Evolutionary conservation across 2,113 vertebrate species (phyloP), one percentile per base, ranked within the genome.

Genomic region (Tylochromis polylepis): DNA sequence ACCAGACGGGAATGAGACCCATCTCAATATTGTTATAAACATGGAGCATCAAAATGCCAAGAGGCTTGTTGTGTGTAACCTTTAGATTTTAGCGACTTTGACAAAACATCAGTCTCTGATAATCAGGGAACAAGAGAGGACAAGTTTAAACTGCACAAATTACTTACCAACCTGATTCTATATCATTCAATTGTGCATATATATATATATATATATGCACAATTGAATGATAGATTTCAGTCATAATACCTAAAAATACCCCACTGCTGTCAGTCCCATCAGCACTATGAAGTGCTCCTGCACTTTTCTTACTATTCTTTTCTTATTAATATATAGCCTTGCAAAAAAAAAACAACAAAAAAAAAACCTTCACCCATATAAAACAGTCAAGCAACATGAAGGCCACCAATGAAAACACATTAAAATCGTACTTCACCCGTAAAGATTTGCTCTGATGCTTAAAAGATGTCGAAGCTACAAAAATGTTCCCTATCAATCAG

Each of bases 241-340:
- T n/a, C 31, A 20, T 3, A 36, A 62, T 34, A 7, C 34, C 6
- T 34, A 36, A 62, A 31, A 62, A 62, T 2, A 36, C 10, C 31
- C 31, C 59, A 62, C 60, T 36, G 5, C 31, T 65, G 31, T 62
- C 60, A 36, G 18, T 62, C 10, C 10, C 18, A 62, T 36, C 18
- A 65, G 31, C 10, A 36, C 59, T 18, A 62, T 62, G 18, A 36
- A 36, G 18, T 36, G 31, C 59, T 62, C 59, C 31, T 62, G 59
- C 31, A 62, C 59, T 11, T 62, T 62, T 36, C 31, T 62, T 62
- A 62, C 59, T 11, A 36, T 62, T 36, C 31, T 62, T 62, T 62
- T 36, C 59, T 62, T 9, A n/a, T 36, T 36, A 36, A 62, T 62
- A 11, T 36, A 62, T 62, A 62, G 59, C 10, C 31, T 62, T 36